Evolutionary conservation across 2,113 vertebrate species (phyloP).

Genomic region (Gnathonemus echidnorhynchus): DNA sequence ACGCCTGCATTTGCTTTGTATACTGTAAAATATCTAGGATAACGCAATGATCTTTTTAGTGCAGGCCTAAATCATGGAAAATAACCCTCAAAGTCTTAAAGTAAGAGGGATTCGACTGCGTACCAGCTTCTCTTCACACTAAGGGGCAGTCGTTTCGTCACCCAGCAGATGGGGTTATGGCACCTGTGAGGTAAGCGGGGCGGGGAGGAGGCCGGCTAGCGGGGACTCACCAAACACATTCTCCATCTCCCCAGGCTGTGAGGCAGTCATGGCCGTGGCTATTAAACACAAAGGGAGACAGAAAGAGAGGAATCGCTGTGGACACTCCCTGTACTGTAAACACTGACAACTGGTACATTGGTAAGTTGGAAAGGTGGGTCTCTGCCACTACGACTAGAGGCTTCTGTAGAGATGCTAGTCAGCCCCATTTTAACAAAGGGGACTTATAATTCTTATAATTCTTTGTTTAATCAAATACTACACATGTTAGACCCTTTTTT

Average conservation of each 20-base stretch:
- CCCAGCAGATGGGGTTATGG: background rate
- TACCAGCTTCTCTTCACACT: background rate
- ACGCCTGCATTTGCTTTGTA: background rate
- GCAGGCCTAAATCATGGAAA: background rate
- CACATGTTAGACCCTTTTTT: background rate
- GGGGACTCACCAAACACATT: constrained; percentile 39
- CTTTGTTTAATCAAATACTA: background rate
- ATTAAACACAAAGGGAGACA: background rate
- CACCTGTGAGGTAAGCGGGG: background rate
- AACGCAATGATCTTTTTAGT: background rate
- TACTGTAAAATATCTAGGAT: background rate
- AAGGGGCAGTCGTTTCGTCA: background rate
- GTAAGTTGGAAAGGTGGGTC: background rate
- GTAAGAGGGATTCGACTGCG: background rate
- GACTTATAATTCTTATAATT: background rate
- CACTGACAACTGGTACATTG: background rate
- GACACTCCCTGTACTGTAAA: background rate
- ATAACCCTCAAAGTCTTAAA: background rate
- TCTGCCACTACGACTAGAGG: background rate
- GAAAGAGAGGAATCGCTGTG: background rate
- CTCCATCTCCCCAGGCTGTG: constrained; percentile 36
- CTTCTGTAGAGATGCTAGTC: background rate
- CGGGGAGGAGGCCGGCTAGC: background rate
- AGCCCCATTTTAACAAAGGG: background rate
- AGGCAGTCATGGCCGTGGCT: constrained; percentile 17